Evolutionary conservation across 2,797 vertebrate species (phyloP).

Genomic region (Valencia hispanica): DNA sequence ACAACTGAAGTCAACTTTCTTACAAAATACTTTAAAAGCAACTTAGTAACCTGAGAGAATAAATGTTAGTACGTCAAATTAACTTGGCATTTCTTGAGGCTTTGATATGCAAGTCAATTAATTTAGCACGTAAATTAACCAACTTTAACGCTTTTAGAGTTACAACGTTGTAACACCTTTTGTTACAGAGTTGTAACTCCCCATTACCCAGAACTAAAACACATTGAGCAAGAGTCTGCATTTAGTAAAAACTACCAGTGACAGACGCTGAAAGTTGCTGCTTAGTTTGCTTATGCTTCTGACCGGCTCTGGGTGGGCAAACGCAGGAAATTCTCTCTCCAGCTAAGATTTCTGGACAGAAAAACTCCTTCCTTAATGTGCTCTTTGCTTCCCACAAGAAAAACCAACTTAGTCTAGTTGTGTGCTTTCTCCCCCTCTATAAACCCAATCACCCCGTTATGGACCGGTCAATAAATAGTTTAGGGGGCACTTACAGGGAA

Average conservation of each 20-base stretch:
- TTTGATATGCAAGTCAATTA: background rate
- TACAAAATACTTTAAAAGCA: background rate
- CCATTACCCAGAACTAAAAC: background rate
- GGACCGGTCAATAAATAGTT: slow-evolving; percentile 66
- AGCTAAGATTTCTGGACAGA: background rate
- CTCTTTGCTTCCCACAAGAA: background rate
- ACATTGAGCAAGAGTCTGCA: background rate
- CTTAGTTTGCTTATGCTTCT: background rate
- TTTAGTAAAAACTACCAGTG: background rate
- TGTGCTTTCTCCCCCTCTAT: background rate
- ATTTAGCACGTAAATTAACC: background rate
- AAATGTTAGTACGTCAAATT: background rate
- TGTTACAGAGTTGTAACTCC: too few species aligned
- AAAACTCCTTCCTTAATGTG: background rate
- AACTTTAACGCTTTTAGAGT: background rate
- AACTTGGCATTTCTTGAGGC: background rate
- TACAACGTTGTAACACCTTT: too few species aligned
- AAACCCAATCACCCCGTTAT: slow-evolving; percentile 38
- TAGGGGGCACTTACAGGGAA: slow-evolving; percentile 82
- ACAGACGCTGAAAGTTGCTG: background rate
- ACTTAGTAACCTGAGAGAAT: background rate
- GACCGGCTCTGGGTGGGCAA: background rate
- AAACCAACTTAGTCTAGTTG: background rate
- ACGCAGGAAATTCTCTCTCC: background rate
- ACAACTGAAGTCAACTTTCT: background rate